Conservation (phyloP, 2,797 vertebrate genomes). For the Orestias chungarensis region DNA sequence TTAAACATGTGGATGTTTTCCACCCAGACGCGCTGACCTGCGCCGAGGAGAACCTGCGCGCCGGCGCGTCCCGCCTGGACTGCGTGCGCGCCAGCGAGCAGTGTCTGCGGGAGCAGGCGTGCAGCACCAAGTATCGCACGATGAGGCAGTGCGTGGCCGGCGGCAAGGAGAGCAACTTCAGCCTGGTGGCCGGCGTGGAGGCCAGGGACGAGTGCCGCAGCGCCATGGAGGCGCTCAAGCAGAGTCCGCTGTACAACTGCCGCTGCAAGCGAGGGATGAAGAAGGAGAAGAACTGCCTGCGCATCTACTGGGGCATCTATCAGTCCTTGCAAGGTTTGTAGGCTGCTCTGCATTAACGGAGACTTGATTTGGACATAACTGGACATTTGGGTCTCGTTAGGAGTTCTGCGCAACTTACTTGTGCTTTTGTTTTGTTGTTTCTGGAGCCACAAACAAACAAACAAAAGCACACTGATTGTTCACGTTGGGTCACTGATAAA, state of each 20-base stretch:
- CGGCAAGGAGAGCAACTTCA: conserved; percentile 93
- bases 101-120: conserved; percentile 91
- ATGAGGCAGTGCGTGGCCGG: conserved; percentile 97
- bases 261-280: conserved; percentile 97
- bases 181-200: conserved; percentile 87
- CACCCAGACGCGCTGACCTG: conserved; percentile 84
- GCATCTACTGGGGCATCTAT: conserved; percentile 99
- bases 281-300: conserved; percentile 98
- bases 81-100: conserved; percentile 94
- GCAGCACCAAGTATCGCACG: conserved; percentile 96
- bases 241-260: conserved; percentile 96
- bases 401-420: too few relatives aligned
- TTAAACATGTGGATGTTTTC: too few relatives aligned
- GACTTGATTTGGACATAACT: too few relatives aligned
- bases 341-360: too few relatives aligned
- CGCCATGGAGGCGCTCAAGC: conserved; percentile 94
- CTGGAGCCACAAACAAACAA: too few relatives aligned
- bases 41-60: conserved; percentile 82
- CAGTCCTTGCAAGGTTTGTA: conserved; percentile 91
- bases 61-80: conserved; percentile 83
- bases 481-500: too few relatives aligned
- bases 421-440: too few relatives aligned
- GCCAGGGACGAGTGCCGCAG: conserved; percentile 93
- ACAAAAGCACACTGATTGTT: too few relatives aligned
- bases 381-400: too few relatives aligned